phyloP scores from a whole-genome alignment of 2,888 invertebrate species.

The Julus scanicus region DNA sequence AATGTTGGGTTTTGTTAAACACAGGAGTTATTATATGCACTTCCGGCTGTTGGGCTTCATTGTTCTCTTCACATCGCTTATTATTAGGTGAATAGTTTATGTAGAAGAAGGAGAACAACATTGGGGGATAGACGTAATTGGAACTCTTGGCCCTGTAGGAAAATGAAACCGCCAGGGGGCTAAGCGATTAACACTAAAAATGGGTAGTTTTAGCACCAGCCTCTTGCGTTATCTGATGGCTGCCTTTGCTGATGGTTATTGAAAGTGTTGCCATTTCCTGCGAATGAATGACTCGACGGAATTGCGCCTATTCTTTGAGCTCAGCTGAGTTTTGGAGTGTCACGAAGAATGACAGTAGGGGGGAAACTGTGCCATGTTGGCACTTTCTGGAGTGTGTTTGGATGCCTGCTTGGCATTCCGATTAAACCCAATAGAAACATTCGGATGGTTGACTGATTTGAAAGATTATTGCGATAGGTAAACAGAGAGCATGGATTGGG shows the following conservation, averaged over 20 bases:
- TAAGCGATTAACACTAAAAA: constrained; percentile 36
- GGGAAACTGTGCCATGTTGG: neutral
- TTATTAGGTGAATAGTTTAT: constrained; percentile 42
- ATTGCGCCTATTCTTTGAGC: constrained; percentile 39
- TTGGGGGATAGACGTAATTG: constrained; percentile 2
- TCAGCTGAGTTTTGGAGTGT: constrained; percentile 39
- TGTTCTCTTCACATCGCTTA: constrained; percentile 36
- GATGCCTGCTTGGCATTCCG: constrained; percentile 5
- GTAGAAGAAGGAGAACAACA: constrained; percentile 25
- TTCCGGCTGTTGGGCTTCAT: constrained; percentile 35
- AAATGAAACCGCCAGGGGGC: constrained; percentile 38
- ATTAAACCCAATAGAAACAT: neutral
- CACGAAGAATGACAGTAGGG: constrained; percentile 20
- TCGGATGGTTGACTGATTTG: constrained; percentile 30
- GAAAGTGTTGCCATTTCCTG: constrained; percentile 27
- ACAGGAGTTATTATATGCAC: constrained; percentile 28
- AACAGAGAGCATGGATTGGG: neutral
- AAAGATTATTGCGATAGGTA: constrained; percentile 28
- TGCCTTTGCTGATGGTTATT: constrained; percentile 34
- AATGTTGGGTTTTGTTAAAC: constrained; percentile 37
- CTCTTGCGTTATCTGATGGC: constrained; percentile 16
- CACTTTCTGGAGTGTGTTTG: neutral
- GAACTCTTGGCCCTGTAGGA: constrained; percentile 39
- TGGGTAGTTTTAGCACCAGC: constrained; percentile 1
- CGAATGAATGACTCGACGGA: constrained; percentile 39